Evolutionary conservation across 2,888 invertebrate genomes (phyloP), one percentile per base, ranked within the genome.

Genomic region (Cataglyphis livida): DNA sequence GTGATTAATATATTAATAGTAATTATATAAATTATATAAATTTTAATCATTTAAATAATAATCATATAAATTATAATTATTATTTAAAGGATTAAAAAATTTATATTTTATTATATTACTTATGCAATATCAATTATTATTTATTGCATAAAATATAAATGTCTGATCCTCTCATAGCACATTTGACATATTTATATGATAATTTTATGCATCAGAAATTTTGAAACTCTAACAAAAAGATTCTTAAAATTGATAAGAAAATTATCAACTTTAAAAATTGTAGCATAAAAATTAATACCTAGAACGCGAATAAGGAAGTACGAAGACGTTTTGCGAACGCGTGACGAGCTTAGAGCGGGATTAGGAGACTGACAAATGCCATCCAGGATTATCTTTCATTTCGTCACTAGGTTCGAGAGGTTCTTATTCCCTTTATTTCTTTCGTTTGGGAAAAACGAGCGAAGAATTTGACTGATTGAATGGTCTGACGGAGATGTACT

Each of bases 401-500:
- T 68, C 35, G 35, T 44, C 51, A 44, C 57, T 68, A 59, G 18
- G 3, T 25, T 70, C 59, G 44, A 68, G n/a, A 48, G n/a, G 7
- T 48, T 28, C 35, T 51, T 9, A 32, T 21, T 32, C n/a, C 21
- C 70, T 79, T 79, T 59, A 68, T 44, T 7, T 51, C 78, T 44
- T 70, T 15, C 18, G 44, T 38, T 38, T 44, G 38, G 28, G n/a
- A 10, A 65, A 54, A 25, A 10, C 57, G 74, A 59, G 51, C 62
- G 28, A 70, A 57, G 79, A 57, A 51, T 35, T 57, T 76, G 85
- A 83, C 74, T 76, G 83, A 78, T 84, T 82, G 86, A 66, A 75
- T 75, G 21, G 68, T 44, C 73, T 74, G 84, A 62, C 73, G 79
- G 68, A 86, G 84, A 86, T 84, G 78, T 86, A 65, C 84, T 82